These are phyloP conservation scores for Pseudopodoces humilis DNA, from an alignment of 2,113 vertebrate species.

Conservation along the genomic window DNA sequence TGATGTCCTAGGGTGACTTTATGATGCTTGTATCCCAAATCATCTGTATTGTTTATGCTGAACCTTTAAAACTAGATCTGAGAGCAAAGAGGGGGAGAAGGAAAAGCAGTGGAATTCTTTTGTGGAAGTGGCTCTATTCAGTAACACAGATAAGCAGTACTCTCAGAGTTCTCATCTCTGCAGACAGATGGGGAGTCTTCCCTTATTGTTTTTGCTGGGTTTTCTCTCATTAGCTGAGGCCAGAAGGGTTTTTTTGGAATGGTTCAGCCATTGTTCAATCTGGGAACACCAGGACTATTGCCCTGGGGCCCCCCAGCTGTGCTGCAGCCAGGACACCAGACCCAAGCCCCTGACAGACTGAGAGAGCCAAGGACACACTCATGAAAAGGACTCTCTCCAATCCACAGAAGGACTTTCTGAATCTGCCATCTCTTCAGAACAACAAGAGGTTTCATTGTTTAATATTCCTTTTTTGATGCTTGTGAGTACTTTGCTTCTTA, in stretches of 20 bases:
- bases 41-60: neutral
- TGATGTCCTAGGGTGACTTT: no score
- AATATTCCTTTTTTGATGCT: neutral
- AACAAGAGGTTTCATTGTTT: neutral
- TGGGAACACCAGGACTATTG: accelerated
- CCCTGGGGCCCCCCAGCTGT: neutral
- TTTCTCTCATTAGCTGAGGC: neutral
- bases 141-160: neutral
- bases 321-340: accelerated
- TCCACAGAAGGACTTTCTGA: neutral
- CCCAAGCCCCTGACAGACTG: no score
- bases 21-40: neutral
- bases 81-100: accelerated
- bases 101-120: neutral
- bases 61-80: neutral
- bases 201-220: accelerated
- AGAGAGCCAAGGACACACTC: neutral
- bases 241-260: neutral
- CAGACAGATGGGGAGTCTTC: neutral
- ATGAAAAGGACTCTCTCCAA: neutral
- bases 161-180: neutral
- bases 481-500: neutral
- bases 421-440: neutral
- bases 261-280: neutral
- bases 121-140: neutral